Evolutionary conservation across 2,113 vertebrate genomes (phyloP).

Genomic region (Mus pahari): DNA sequence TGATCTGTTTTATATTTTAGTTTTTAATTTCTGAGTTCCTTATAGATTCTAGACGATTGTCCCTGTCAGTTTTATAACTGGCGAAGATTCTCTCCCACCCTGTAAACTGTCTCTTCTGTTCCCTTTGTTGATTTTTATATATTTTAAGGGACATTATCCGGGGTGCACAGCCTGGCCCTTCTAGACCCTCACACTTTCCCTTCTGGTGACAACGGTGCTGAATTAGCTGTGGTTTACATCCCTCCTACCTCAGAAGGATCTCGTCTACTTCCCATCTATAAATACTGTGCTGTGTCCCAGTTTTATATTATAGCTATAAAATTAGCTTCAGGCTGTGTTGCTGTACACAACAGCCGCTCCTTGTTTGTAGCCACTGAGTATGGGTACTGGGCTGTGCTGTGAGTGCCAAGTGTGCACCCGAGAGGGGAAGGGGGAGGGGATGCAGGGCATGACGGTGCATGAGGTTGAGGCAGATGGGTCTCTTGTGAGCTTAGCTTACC

Average conservation of each 20-base stretch:
- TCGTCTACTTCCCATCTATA: slow-evolving; percentile 31
- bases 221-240: slow-evolving; percentile 51
- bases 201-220: slow-evolving; percentile 6
- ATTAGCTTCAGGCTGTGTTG: background rate
- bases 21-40: background rate
- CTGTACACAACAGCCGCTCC: background rate
- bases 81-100: background rate
- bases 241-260: background rate
- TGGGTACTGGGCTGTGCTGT: background rate
- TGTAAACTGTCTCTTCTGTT: background rate
- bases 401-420: background rate
- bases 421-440: background rate
- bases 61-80: background rate
- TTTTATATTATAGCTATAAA: slow-evolving; percentile 53
- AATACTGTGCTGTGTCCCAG: slow-evolving; percentile 25
- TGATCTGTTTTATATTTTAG: background rate
- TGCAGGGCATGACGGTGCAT: background rate
- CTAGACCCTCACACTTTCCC: background rate
- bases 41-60: background rate
- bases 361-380: background rate
- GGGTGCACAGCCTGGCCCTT: background rate
- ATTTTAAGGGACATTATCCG: background rate
- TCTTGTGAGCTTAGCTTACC: background rate
- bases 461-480: background rate
- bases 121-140: background rate